phyloP scores from a whole-genome alignment of 2,888 invertebrate species.

The Anodontia alba region DNA sequence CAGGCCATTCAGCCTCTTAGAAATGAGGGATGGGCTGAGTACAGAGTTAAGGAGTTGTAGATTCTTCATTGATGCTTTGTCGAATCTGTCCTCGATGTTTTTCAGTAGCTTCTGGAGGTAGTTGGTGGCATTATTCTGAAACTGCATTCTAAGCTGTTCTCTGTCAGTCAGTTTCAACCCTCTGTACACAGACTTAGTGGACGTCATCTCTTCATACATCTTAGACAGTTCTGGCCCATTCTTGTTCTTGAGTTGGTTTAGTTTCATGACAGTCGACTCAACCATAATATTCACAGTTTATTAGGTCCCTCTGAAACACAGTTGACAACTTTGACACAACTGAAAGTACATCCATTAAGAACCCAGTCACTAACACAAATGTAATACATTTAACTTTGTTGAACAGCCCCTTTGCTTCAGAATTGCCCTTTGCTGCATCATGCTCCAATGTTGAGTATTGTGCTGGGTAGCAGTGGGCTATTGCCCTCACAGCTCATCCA shows the following conservation, averaged over 20 bases:
- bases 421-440: slow-evolving; percentile 23
- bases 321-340: slow-evolving; percentile 29
- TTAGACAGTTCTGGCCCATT: slow-evolving; percentile 10
- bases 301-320: slow-evolving; percentile 31
- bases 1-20: not conserved
- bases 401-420: slow-evolving; percentile 36
- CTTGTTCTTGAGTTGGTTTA: not conserved
- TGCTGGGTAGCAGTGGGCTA: slow-evolving; percentile 36
- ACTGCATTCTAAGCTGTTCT: slow-evolving; percentile 16
- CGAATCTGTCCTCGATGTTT: slow-evolving; percentile 9
- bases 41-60: not conserved
- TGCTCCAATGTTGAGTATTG: slow-evolving; percentile 22
- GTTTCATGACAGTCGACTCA: not conserved
- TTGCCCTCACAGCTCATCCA: slow-evolving; percentile 39
- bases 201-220: slow-evolving; percentile 1
- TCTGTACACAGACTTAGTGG: not conserved
- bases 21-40: not conserved
- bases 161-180: slow-evolving; percentile 5
- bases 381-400: slow-evolving; percentile 20
- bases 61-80: slow-evolving; percentile 4
- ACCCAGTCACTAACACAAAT: slow-evolving; percentile 34
- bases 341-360: slow-evolving; percentile 35
- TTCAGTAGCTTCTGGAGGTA: slow-evolving; percentile 19
- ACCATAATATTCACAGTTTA: slow-evolving; percentile 27
- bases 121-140: slow-evolving; percentile 14